Evolutionary conservation across 2,888 invertebrate species (phyloP), one percentile per base, ranked within the genome.

Genomic region (Orchesellides sinensis): DNA sequence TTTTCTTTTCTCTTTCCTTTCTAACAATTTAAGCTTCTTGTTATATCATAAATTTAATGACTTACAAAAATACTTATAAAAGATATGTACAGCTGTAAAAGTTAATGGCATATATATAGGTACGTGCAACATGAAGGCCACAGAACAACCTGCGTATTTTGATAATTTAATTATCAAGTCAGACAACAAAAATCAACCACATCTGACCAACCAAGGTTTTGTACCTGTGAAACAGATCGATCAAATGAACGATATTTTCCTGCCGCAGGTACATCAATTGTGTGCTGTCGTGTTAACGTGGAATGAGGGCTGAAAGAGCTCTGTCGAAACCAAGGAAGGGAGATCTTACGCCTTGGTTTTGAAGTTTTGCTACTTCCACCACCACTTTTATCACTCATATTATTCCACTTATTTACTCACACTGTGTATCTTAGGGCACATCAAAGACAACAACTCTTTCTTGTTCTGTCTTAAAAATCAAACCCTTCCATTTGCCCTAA

Each of bases 271-370:
- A 96, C 95, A 91, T 96, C 96, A 91, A 96, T 96, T 91, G 96
- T 96, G 90, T 96, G 96, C 90, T 96, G 96, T 75, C 96, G 93
- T 83, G 95, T 93, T 78, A 96, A 93, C 77, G 93, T 92, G 84
- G 94, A 94, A 90, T 95, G 95, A 72, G 93, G 92, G 89, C 93
- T 92, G 88, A 94, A 93, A 83, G 95, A 95, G 89, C 93, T 93
- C 91, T 96, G 96, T 72, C 96, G 92, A 91, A 96, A 96, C 96
- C 96, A 96, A 87, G 96, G 96, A 90, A 96, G 91, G 75, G 96
- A 96, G 89, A 96, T 96, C 91, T 96, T 96, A 89, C 96, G 93
- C 84, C 95, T 93, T n/a, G 89, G 88, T 73, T 89, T 89, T 88
- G 93, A 72, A 32, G 80, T 25, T 59, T 80, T 80, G 40, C 68